Evolutionary conservation across 2,888 invertebrate species (phyloP), one percentile per base, ranked within the genome.

Genomic region (Podotricha telesiphe): DNA sequence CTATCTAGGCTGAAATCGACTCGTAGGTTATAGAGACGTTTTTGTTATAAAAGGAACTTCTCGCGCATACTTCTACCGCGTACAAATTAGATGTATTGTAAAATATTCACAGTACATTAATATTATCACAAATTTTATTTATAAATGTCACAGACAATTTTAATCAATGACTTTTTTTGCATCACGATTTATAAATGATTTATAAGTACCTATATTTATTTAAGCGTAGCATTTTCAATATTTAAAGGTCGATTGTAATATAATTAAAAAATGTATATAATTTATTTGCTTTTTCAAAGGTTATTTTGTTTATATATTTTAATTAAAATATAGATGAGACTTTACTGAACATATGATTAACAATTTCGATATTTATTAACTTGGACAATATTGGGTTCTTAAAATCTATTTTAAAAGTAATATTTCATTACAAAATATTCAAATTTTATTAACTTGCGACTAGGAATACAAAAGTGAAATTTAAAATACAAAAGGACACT

Each of bases 271-370:
- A 2, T 28, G 0, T 51, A 5, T n/a, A 51, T 51, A 28, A 51
- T 51, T 51, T 51, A 55, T 55, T 55, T 34, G 0, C n/a, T 37
- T 37, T 55, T 55, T 37, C 1, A 37, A 55, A 37, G 55, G 34
- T 28, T 28, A 34, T 11, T 37, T 17, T 17, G 10, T 13, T 55
- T 55, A 17, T 4, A 3, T 42, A 42, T 42, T 42, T 42, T 42
- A 42, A 42, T 42, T 42, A 42, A 1, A 13, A 13, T 0, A 3
- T 42, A 42, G 42, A 42, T 13, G 42, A 42, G 42, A 3, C 13
- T 11, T 42, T 2, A 42, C 13, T 7, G 11, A 42, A 13, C 7
- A 13, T 3, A 13, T 13, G 2, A 1, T 11, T 42, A 13, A 13
- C 13, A 42, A 13, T 8, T 37, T 37, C 37, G 37, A 10, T 37